Percentiles rank a stretch among this genome's conserved stretches.
Conservation (phyloP, 2,797 vertebrate species). For the Anas capensis region DNA sequence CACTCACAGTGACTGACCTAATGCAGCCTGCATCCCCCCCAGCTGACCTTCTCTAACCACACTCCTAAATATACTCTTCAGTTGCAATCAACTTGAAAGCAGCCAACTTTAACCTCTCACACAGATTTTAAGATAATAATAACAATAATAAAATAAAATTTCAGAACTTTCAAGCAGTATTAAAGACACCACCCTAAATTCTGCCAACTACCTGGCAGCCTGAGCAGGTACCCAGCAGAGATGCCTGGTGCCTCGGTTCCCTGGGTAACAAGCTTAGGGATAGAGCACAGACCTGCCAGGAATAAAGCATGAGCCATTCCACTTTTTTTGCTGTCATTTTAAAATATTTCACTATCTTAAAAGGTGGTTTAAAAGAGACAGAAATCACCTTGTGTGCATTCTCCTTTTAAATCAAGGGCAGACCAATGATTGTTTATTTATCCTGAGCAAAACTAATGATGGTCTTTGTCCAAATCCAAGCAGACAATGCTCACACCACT, state of each 20-base stretch:
- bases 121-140: neutral
- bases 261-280: conserved; percentile 59
- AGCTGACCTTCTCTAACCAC: neutral
- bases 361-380: neutral
- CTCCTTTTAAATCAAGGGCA: neutral
- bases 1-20: neutral
- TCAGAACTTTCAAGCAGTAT: neutral
- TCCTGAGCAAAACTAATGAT: neutral
- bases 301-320: conserved; percentile 25
- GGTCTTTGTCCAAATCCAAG: neutral
- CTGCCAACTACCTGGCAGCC: conserved; percentile 43
- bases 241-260: conserved; percentile 35
- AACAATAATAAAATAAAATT: neutral
- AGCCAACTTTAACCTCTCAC: neutral
- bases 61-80: neutral
- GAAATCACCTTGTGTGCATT: neutral
- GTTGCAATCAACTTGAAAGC: neutral
- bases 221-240: neutral
- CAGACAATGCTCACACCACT: neutral
- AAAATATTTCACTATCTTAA: neutral
- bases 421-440: conserved; percentile 7
- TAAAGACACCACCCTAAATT: conserved; percentile 59
- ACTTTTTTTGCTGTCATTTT: conserved; percentile 37
- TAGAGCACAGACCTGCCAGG: conserved; percentile 15
- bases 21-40: neutral